Evolutionary conservation across 1,140 invertebrate species (phyloP).

Genomic region (Papilio xuthus): DNA sequence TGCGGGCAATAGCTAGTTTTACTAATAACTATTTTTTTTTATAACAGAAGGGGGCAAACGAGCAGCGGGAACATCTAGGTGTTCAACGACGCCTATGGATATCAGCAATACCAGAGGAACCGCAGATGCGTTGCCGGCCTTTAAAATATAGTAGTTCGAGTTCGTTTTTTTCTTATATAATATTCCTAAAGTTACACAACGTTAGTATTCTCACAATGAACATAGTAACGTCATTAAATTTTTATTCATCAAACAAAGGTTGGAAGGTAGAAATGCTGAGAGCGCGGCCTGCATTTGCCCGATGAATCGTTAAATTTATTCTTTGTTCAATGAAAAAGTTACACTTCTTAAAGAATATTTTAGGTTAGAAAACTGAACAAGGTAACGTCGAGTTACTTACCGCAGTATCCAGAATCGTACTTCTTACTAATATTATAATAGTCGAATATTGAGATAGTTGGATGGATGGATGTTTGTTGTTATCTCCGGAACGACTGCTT

Average conservation of each 20-base stretch:
- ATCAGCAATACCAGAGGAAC: too few species aligned
- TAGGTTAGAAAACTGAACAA: not conserved
- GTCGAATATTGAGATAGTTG: too few species aligned
- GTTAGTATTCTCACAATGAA: constrained; percentile 9
- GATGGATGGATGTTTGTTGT: too few species aligned
- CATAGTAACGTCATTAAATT: constrained; percentile 21
- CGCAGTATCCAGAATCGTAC: not conserved
- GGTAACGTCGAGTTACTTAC: not conserved
- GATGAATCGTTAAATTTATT: constrained; percentile 25
- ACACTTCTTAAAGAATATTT: constrained; percentile 15
- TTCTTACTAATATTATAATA: too few species aligned
- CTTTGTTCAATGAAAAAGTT: constrained; percentile 16
- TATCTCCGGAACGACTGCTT: too few species aligned
- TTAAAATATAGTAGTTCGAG: not conserved
- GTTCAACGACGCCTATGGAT: too few species aligned
- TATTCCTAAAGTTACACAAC: not conserved
- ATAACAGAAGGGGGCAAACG: too few species aligned
- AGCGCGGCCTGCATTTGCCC: not conserved
- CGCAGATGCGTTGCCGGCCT: too few species aligned
- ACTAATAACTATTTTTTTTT: too few species aligned
- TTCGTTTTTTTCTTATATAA: not conserved
- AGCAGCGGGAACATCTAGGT: too few species aligned
- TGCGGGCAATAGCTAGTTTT: too few species aligned
- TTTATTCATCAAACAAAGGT: constrained; percentile 25
- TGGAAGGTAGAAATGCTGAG: constrained; percentile 5